Conservation (phyloP, 2,797 vertebrate genomes). For the Simalia tracyae region DNA sequence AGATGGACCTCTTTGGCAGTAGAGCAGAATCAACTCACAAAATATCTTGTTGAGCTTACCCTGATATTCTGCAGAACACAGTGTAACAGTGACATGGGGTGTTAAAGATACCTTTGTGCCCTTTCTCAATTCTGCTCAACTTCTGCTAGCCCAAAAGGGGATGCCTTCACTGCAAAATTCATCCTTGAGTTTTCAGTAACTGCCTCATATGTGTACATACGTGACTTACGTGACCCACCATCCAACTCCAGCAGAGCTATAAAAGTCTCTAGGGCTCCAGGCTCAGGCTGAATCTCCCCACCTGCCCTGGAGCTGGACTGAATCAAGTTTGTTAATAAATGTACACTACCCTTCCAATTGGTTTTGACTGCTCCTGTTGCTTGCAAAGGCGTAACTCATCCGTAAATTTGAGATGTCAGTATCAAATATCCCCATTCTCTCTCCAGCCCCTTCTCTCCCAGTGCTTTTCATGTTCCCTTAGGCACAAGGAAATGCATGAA, state of each 20-base stretch:
- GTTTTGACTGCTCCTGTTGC: conserved; percentile 6
- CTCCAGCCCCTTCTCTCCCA: neutral
- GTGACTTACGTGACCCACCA: neutral
- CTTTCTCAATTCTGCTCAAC: neutral
- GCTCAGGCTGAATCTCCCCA: neutral
- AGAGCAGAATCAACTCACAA: too few relatives aligned
- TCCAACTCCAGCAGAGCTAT: neutral
- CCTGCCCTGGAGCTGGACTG: neutral
- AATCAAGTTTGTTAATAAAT: neutral
- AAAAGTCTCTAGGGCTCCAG: neutral
- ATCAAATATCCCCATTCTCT: conserved; percentile 6
- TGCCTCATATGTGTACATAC: neutral
- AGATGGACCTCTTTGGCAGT: too few relatives aligned
- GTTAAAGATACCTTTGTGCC: neutral
- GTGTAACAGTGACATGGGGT: too few relatives aligned
- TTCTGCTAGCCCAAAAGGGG: neutral
- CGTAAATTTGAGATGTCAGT: neutral
- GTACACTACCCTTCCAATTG: neutral
- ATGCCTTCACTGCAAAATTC: neutral
- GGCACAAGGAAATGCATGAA: conserved; percentile 21
- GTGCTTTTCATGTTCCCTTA: neutral
- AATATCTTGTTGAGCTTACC: too few relatives aligned
- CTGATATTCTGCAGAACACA: too few relatives aligned
- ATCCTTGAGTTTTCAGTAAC: neutral
- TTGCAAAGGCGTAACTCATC: neutral